These are phyloP conservation scores for Habrosyne pyritoides DNA, from an alignment of 2,888 invertebrate genomes.

Conservation along the genomic window DNA sequence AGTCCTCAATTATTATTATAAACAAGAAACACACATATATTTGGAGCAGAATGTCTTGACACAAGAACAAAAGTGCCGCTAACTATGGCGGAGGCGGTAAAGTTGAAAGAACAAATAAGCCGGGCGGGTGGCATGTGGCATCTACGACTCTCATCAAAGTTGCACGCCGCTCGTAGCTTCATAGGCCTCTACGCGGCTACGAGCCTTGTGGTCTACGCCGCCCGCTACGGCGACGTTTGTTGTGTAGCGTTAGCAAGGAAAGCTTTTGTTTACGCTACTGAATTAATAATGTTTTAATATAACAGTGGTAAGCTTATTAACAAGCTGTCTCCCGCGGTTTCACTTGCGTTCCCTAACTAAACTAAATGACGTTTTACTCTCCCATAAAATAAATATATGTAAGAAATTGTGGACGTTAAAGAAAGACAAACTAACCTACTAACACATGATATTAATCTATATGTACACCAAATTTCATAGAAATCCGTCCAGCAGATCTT, in stretches of 20 bases:
- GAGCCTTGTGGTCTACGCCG: conserved; percentile 40
- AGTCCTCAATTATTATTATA: conserved; percentile 12
- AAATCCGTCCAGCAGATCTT: too few relatives aligned
- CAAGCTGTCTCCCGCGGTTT: too few relatives aligned
- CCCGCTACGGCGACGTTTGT: conserved; percentile 37
- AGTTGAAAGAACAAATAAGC: conserved; percentile 65
- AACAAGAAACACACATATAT: conserved; percentile 26
- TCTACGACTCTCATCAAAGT: conserved; percentile 74
- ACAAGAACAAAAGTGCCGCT: conserved; percentile 35
- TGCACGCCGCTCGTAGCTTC: conserved; percentile 58
- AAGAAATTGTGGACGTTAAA: too few relatives aligned
- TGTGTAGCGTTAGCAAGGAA: conserved; percentile 43
- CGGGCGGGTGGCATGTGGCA: conserved; percentile 59
- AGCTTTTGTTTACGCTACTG: background rate
- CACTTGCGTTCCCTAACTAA: too few relatives aligned
- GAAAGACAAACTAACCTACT: too few relatives aligned
- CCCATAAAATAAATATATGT: too few relatives aligned
- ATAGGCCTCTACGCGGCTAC: conserved; percentile 43
- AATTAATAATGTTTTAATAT: background rate
- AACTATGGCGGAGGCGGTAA: conserved; percentile 36
- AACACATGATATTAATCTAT: too few relatives aligned
- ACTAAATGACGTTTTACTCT: too few relatives aligned
- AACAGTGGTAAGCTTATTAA: too few relatives aligned
- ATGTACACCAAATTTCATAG: too few relatives aligned
- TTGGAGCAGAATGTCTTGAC: conserved; percentile 34